phyloP scores from a whole-genome alignment of 2,888 invertebrate species.

The Diadegma fenestrale region DNA sequence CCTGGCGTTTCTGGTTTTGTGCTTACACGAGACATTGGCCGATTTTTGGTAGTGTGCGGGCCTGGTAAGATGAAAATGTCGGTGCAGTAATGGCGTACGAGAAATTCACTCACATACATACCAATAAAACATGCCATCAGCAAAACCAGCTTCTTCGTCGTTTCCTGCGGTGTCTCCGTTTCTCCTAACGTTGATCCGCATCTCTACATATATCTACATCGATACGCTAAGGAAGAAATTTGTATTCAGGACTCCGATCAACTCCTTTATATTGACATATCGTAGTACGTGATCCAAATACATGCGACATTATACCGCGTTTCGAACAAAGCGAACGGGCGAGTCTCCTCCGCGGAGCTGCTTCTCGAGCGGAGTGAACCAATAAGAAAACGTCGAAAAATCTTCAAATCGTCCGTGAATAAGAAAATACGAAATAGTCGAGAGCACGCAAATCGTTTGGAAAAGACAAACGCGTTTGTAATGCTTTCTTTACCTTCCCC shows the following conservation, averaged over 20 bases:
- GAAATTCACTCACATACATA: constrained; percentile 13
- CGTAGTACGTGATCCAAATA: constrained; percentile 85
- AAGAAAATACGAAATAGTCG: constrained; percentile 74
- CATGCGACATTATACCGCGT: constrained; percentile 84
- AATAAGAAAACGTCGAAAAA: constrained; percentile 45
- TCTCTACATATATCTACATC: constrained; percentile 45
- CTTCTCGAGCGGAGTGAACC: constrained; percentile 26
- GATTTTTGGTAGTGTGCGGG: constrained; percentile 40
- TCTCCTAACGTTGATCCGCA: constrained; percentile 24
- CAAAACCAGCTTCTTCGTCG: constrained; percentile 27
- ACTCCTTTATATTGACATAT: constrained; percentile 85
- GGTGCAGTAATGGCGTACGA: constrained; percentile 28
- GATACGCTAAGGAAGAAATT: constrained; percentile 73
- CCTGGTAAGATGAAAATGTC: constrained; percentile 6
- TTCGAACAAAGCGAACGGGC: constrained; percentile 79
- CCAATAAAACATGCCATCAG: constrained; percentile 29
- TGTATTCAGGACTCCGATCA: constrained; percentile 83
- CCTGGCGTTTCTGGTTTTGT: constrained; percentile 71
- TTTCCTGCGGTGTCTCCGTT: constrained; percentile 36
- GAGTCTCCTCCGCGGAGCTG: neutral
- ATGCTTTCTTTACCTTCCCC: neutral
- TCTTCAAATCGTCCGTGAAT: constrained; percentile 81
- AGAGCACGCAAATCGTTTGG: constrained; percentile 76
- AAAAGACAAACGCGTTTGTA: constrained; percentile 69
- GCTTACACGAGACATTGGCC: constrained; percentile 46